A percentile compares a stretch with the other conserved stretches of the same genome.
These are phyloP conservation scores for Drosophila paranaensis DNA, from an alignment of 2,888 invertebrate species.

Conservation along the genomic window DNA sequence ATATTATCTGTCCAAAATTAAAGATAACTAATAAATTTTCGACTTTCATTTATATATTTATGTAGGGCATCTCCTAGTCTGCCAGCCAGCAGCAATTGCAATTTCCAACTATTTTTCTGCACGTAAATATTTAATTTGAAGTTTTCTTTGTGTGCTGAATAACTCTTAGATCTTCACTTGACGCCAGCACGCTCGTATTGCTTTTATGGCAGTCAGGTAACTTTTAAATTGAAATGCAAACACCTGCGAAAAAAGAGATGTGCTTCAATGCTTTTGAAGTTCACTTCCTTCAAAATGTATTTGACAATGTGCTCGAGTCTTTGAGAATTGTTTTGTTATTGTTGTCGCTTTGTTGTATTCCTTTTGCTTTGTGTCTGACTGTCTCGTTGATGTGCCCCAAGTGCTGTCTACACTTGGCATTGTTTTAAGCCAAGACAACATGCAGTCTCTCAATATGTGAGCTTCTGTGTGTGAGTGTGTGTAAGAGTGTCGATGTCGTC, in stretches of 20 bases:
- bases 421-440: slow-evolving; percentile 55
- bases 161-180: background rate
- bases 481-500: slow-evolving; percentile 10
- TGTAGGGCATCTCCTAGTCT: background rate
- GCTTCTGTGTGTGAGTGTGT: slow-evolving; percentile 6
- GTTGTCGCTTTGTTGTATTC: slow-evolving; percentile 28
- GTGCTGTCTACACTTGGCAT: slow-evolving; percentile 53
- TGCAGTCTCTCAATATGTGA: background rate
- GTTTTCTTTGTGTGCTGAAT: slow-evolving; percentile 3
- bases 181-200: slow-evolving; percentile 18
- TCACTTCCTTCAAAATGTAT: slow-evolving; percentile 60
- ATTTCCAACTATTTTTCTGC: background rate
- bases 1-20: too few relatives aligned
- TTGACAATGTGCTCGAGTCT: slow-evolving; percentile 66
- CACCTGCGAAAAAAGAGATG: slow-evolving; percentile 36
- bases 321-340: slow-evolving; percentile 40
- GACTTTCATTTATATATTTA: background rate
- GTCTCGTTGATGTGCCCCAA: slow-evolving; percentile 41
- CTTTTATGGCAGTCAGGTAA: slow-evolving; percentile 26
- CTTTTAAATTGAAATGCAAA: slow-evolving; percentile 35
- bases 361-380: slow-evolving; percentile 19
- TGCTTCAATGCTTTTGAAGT: slow-evolving; percentile 51
- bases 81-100: too few relatives aligned
- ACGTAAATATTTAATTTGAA: slow-evolving; percentile 8
- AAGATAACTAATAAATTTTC: too few relatives aligned